Evolutionary conservation across 2,888 invertebrate genomes (phyloP).

Genomic region (Drosophila cracens): DNA sequence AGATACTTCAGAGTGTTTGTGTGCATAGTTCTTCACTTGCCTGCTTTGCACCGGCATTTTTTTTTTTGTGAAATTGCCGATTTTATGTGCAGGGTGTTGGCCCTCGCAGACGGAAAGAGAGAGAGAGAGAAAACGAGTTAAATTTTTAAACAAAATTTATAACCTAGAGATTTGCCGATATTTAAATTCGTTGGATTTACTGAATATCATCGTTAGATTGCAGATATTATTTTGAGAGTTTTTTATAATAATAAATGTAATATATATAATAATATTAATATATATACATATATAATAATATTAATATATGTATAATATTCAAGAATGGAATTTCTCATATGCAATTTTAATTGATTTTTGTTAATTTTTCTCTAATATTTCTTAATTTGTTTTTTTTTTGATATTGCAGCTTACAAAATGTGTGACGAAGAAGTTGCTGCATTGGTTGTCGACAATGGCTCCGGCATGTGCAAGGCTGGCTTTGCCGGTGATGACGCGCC

Average conservation of each 20-base stretch:
- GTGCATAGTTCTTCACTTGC: slow-evolving; percentile 30
- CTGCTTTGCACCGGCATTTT: slow-evolving; percentile 60
- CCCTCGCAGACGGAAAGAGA: slow-evolving; percentile 15
- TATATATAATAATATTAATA: background rate
- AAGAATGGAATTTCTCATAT: background rate
- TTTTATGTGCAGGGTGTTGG: slow-evolving; percentile 52
- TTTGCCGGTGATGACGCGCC: slow-evolving; percentile 96
- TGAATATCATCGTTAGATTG: background rate
- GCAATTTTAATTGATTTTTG: slow-evolving; percentile 37
- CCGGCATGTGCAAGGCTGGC: slow-evolving; percentile 97
- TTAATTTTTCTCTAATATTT: slow-evolving; percentile 15
- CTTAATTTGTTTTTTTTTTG: slow-evolving; percentile 5
- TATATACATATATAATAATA: background rate
- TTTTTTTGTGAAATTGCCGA: slow-evolving; percentile 29
- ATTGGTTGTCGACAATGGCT: slow-evolving; percentile 96
- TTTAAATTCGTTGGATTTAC: background rate
- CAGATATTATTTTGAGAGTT: background rate
- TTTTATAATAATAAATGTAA: background rate
- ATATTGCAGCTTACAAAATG: slow-evolving; percentile 87
- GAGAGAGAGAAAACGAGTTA: background rate
- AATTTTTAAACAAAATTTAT: background rate
- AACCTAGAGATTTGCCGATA: background rate
- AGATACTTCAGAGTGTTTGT: slow-evolving; percentile 10
- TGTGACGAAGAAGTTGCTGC: slow-evolving; percentile 98
- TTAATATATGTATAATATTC: background rate